These are phyloP conservation scores for Naso thynnoides DNA, from an alignment of 2,797 vertebrate genomes.

Conservation along the genomic window DNA sequence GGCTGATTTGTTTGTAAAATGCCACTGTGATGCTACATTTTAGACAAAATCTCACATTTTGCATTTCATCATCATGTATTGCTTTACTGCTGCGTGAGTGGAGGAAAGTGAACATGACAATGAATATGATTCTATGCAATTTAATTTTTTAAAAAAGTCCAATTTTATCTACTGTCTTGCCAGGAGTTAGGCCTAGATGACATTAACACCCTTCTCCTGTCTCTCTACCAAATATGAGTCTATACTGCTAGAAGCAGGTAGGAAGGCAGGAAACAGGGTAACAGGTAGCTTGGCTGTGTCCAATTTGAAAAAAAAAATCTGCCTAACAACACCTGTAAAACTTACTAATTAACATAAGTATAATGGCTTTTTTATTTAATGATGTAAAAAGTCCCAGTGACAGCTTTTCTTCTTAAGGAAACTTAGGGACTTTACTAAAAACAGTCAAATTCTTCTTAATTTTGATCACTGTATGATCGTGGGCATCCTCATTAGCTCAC, in stretches of 20 bases:
- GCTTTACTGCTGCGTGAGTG: background rate
- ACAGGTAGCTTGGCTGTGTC: background rate
- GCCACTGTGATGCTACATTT: background rate
- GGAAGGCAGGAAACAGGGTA: background rate
- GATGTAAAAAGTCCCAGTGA: background rate
- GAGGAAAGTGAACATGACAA: background rate
- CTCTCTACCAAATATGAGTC: conserved; percentile 10
- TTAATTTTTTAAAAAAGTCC: too few relatives aligned
- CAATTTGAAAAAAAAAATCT: too few relatives aligned
- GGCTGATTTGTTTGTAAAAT: background rate
- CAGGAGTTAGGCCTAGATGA: background rate
- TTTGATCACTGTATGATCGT: too few relatives aligned
- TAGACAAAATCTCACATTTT: conserved; percentile 2
- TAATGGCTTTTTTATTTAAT: background rate
- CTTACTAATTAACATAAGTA: background rate
- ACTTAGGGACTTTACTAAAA: too few relatives aligned
- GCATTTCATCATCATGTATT: background rate
- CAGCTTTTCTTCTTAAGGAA: too few relatives aligned
- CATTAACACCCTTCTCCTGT: background rate
- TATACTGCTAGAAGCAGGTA: background rate
- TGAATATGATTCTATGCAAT: background rate
- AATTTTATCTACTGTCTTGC: too few relatives aligned
- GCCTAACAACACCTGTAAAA: background rate
- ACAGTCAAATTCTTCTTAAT: too few relatives aligned
- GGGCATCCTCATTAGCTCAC: too few relatives aligned